Percentiles rank a stretch among this genome's conserved stretches.
Evolutionary conservation across 2,113 vertebrate genomes (phyloP).

Genomic region (Phylloscopus trochiloides): DNA sequence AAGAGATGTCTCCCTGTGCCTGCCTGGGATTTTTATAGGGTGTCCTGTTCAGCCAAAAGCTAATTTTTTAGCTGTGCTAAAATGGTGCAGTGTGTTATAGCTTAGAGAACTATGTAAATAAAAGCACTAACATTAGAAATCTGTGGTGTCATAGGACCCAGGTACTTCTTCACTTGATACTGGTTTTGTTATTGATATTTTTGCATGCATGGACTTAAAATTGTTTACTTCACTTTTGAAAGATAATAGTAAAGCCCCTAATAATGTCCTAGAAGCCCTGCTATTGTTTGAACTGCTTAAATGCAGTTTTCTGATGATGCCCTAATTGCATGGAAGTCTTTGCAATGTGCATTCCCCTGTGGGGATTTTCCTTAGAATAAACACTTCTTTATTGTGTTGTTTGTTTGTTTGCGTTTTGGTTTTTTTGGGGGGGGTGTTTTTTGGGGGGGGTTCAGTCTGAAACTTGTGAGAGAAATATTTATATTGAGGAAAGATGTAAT

Average conservation of each 20-base stretch:
- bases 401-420: neutral
- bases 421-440: too few relatives aligned
- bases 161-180: neutral
- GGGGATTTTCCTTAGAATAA: neutral
- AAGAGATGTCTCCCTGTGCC: neutral
- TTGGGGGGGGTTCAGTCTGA: neutral
- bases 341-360: neutral
- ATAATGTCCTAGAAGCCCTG: neutral
- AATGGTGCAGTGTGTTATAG: neutral
- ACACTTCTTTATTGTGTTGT: neutral
- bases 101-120: neutral
- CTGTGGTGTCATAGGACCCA: neutral
- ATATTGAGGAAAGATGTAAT: neutral
- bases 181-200: neutral
- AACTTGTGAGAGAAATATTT: neutral
- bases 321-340: neutral
- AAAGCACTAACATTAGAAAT: neutral
- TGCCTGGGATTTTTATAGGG: slow-evolving; percentile 4
- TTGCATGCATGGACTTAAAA: neutral
- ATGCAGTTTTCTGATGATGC: neutral
- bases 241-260: neutral
- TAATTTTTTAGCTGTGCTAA: slow-evolving; percentile 39
- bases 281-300: neutral
- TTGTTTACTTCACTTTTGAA: neutral
- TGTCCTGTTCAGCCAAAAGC: slow-evolving; percentile 13